Conservation (phyloP, 1,140 invertebrate genomes). For the Leptinotarsa lineolata region DNA sequence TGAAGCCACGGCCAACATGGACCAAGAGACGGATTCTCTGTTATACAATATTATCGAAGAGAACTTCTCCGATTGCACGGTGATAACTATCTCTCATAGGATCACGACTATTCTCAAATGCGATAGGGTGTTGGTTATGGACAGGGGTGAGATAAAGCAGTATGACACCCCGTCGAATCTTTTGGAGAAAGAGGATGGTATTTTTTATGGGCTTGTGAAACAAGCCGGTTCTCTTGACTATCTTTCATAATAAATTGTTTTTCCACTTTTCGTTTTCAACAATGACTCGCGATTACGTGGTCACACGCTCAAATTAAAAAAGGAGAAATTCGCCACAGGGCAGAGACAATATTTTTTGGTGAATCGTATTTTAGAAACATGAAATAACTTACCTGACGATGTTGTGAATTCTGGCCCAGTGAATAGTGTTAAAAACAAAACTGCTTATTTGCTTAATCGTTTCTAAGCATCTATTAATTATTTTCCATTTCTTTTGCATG, state of each 20-base stretch:
- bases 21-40: conserved; percentile 70
- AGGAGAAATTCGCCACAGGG: too few relatives aligned
- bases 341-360: too few relatives aligned
- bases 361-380: too few relatives aligned
- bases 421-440: too few relatives aligned
- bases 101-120: conserved; percentile 82
- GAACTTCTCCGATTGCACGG: conserved; percentile 73
- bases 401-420: too few relatives aligned
- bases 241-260: conserved; percentile 50
- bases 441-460: too few relatives aligned
- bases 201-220: conserved; percentile 68
- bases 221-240: conserved; percentile 65
- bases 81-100: conserved; percentile 82
- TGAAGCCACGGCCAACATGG: conserved; percentile 73
- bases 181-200: conserved; percentile 64
- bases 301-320: too few relatives aligned
- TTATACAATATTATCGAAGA: conserved; percentile 70
- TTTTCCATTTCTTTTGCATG: too few relatives aligned
- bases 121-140: conserved; percentile 74
- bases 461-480: too few relatives aligned
- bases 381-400: too few relatives aligned
- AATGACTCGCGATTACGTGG: too few relatives aligned
- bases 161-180: conserved; percentile 73
- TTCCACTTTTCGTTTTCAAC: background rate
- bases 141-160: conserved; percentile 67